Evolutionary conservation across 2,113 vertebrate genomes (phyloP).

Genomic region (Callipepla californica): DNA sequence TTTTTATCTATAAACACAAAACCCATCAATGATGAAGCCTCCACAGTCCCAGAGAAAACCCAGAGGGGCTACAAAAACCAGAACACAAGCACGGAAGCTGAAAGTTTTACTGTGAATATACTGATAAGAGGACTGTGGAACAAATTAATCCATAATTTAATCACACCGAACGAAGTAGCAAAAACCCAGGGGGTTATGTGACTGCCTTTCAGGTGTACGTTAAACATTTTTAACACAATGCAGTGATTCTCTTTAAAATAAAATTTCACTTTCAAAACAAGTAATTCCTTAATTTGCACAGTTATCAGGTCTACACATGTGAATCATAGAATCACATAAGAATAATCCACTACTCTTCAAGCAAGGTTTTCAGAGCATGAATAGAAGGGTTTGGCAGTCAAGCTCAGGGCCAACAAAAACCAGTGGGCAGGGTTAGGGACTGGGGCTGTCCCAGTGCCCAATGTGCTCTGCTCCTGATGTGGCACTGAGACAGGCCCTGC

Average conservation of each 20-base stretch:
- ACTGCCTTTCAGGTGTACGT: not conserved
- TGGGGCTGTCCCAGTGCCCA: rapidly evolving
- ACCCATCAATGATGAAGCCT: not conserved
- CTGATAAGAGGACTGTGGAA: not conserved
- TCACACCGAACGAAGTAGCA: not conserved
- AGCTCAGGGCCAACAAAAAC: not conserved
- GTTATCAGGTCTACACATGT: rapidly evolving
- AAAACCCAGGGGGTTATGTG: not conserved
- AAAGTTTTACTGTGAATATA: not conserved
- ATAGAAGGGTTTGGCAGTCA: rapidly evolving
- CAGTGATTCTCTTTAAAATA: not conserved
- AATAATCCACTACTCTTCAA: not conserved
- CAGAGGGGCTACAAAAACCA: not conserved
- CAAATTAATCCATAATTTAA: not conserved
- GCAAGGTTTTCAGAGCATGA: not conserved
- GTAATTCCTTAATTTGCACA: not conserved
- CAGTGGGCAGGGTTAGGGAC: no score
- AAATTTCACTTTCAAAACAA: not conserved
- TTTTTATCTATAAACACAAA: not conserved
- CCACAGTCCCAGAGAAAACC: not conserved
- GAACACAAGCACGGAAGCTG: not conserved
- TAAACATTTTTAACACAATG: not conserved
- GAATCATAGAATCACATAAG: not conserved
- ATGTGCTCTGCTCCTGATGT: rapidly evolving
- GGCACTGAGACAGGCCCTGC: rapidly evolving